Evolutionary conservation across 1,140 invertebrate genomes (phyloP).

Genomic region (Saccostrea glomerata): DNA sequence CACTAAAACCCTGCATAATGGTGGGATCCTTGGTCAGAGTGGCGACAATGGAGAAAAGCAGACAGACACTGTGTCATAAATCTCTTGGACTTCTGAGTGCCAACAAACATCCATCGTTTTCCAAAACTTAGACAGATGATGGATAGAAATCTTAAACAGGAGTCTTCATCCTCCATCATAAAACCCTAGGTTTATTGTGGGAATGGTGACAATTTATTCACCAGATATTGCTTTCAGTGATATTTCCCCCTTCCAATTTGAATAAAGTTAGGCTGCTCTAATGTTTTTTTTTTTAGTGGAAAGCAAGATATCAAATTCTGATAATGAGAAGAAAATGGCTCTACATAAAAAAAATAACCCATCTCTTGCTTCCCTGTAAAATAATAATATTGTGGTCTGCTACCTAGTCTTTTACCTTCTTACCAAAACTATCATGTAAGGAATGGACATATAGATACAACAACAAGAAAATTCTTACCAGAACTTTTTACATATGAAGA

Average conservation of each 20-base stretch:
- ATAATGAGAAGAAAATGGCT: background rate
- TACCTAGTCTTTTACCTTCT: too few species aligned
- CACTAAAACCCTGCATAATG: conserved; percentile 6
- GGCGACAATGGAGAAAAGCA: background rate
- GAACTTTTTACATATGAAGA: too few species aligned
- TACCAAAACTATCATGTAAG: too few species aligned
- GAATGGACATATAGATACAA: too few species aligned
- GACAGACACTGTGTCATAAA: background rate
- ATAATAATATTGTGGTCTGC: too few species aligned
- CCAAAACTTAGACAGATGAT: conserved; percentile 16
- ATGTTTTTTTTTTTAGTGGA: background rate
- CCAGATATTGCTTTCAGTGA: background rate
- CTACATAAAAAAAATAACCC: too few species aligned
- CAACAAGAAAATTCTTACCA: too few species aligned
- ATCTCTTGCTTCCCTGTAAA: too few species aligned
- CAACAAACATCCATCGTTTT: conserved; percentile 12
- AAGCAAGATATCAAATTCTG: background rate
- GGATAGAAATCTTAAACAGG: background rate
- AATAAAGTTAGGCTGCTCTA: conserved; percentile 1
- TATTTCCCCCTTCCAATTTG: background rate
- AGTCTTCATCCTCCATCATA: conserved; percentile 36
- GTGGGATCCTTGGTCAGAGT: background rate
- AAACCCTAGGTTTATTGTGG: background rate
- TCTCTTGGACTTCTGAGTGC: background rate
- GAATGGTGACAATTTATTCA: conserved; percentile 38